Conservation (phyloP, 2,113 vertebrate genomes). For the Tragulus kanchil region DNA sequence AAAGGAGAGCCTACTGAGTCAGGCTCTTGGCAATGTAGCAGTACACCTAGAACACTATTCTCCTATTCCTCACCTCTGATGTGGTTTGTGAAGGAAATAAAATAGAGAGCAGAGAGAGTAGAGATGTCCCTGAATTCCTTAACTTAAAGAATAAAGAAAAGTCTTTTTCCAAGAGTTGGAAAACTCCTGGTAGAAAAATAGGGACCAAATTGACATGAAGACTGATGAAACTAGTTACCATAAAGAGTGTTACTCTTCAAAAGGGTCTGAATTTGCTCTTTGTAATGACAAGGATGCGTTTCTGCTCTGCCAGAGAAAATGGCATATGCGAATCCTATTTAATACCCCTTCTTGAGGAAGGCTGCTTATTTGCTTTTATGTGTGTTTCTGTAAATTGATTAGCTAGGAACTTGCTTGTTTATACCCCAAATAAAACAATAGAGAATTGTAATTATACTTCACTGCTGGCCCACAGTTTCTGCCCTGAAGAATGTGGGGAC, state of each 20-base stretch:
- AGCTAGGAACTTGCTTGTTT: conserved; percentile 41
- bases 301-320: conserved; percentile 30
- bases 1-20: too few relatives aligned
- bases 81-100: not conserved
- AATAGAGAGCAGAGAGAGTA: not conserved
- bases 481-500: conserved; percentile 7
- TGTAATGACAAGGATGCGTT: not conserved
- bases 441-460: conserved; percentile 67
- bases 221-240: not conserved
- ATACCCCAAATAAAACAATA: conserved; percentile 39
- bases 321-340: not conserved
- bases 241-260: not conserved
- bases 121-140: not conserved
- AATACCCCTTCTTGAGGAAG: not conserved
- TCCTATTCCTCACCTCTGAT: not conserved
- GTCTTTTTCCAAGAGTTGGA: not conserved
- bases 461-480: conserved; percentile 11
- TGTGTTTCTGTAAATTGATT: conserved; percentile 63
- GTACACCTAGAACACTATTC: not conserved
- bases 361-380: conserved; percentile 52
- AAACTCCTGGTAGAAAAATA: not conserved
- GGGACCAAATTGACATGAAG: not conserved
- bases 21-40: not conserved
- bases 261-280: not conserved
- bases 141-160: conserved; percentile 18